A percentile compares a stretch with the other conserved stretches of the same genome.
These are phyloP conservation scores for Taxidea taxus DNA, from an alignment of 2,113 vertebrate genomes.

Conservation along the genomic window DNA sequence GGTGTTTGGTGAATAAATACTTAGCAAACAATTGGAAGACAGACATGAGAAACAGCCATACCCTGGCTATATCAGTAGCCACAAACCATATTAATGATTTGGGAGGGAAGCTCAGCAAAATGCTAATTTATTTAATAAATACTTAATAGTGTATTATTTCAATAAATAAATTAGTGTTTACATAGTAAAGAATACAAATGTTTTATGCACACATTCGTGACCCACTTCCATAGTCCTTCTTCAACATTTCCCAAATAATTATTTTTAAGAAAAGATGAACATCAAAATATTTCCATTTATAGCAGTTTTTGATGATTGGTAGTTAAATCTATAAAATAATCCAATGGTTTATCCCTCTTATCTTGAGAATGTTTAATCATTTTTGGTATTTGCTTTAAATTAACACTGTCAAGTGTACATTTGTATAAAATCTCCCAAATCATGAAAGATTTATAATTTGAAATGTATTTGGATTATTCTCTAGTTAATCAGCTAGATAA, in stretches of 20 bases:
- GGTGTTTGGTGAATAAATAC: constrained; percentile 69
- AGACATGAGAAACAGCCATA: constrained; percentile 73
- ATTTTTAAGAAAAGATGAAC: constrained; percentile 86
- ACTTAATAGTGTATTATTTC: constrained; percentile 85
- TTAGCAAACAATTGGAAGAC: constrained; percentile 75
- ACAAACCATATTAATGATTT: constrained; percentile 75
- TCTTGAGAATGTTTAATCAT: constrained; percentile 97
- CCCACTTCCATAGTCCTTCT: constrained; percentile 78
- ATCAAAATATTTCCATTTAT: constrained; percentile 96
- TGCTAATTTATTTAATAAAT: constrained; percentile 86
- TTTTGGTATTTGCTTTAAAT: constrained; percentile 98
- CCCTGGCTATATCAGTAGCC: constrained; percentile 70
- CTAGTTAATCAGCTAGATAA: constrained; percentile 92
- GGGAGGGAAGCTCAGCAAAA: constrained; percentile 80
- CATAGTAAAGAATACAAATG: constrained; percentile 85
- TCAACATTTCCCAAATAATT: constrained; percentile 85
- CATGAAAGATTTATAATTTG: constrained; percentile 98
- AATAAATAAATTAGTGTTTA: constrained; percentile 87
- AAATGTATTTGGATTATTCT: constrained; percentile 96
- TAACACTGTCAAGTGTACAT: constrained; percentile 94
- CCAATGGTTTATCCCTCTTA: constrained; percentile 92
- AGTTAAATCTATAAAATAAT: constrained; percentile 95
- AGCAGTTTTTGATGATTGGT: constrained; percentile 87
- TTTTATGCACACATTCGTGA: constrained; percentile 83
- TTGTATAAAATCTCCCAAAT: constrained; percentile 97